A percentile compares a stretch with the other conserved stretches of the same genome.
These are phyloP conservation scores for Margarornis squamiger DNA, from an alignment of 2,797 vertebrate genomes.

Conservation along the genomic window DNA sequence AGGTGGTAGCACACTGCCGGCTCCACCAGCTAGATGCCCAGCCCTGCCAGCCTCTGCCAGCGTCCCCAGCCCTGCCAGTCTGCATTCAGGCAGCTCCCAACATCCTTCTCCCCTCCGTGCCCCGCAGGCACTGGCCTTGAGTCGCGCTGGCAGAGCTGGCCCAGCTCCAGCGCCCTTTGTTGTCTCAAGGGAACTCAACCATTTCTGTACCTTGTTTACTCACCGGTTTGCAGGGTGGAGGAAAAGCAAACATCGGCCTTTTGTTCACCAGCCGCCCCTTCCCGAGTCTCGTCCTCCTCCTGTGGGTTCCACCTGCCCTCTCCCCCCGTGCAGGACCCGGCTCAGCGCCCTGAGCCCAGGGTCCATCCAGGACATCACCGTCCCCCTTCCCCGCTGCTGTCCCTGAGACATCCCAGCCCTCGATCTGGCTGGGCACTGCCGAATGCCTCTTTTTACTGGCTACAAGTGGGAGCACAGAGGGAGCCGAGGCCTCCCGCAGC, in stretches of 20 bases:
- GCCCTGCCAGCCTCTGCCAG: neutral
- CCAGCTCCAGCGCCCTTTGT: neutral
- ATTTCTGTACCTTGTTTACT: constrained; percentile 32
- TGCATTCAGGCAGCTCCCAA: neutral
- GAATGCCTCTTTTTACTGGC: neutral
- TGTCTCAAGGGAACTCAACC: constrained; percentile 8
- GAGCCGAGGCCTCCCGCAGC: neutral
- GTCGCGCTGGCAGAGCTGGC: neutral
- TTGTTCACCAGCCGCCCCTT: neutral
- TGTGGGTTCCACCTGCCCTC: neutral
- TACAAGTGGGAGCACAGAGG: neutral
- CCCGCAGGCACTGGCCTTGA: neutral
- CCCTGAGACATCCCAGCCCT: neutral
- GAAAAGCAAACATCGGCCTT: constrained; percentile 47
- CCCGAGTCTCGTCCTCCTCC: neutral
- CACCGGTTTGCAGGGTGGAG: neutral
- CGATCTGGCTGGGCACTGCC: neutral
- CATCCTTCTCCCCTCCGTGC: neutral
- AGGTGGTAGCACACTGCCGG: constrained; percentile 28
- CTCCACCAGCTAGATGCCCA: neutral
- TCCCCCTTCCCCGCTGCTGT: too few relatives aligned
- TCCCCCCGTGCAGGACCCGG: rapidly evolving
- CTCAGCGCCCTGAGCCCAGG: too few relatives aligned
- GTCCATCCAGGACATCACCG: rapidly evolving
- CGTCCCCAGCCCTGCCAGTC: neutral